Conservation (phyloP, 2,888 invertebrate genomes). For the Dicyrtoma fusca region DNA sequence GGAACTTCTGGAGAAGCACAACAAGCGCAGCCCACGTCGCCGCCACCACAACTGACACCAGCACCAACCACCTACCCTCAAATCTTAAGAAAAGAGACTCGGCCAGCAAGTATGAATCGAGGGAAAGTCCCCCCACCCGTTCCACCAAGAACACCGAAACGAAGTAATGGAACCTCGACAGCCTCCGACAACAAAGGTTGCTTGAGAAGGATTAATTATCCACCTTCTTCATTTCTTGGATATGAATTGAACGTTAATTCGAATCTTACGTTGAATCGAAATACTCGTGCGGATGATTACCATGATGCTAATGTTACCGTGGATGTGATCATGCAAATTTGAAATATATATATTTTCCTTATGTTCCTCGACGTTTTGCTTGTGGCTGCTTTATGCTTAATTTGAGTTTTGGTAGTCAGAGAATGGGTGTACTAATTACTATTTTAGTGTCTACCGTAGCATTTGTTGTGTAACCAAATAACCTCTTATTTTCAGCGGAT, state of each 20-base stretch:
- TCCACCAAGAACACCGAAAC: constrained; percentile 68
- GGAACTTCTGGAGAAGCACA: background rate
- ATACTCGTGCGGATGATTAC: constrained; percentile 6
- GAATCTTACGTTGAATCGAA: background rate
- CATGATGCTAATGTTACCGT: constrained; percentile 6
- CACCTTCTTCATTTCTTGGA: constrained; percentile 13
- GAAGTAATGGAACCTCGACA: constrained; percentile 29
- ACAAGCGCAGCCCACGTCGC: constrained; percentile 31
- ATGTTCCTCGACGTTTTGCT: background rate
- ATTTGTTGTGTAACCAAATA: too few relatives aligned
- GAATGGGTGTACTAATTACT: too few relatives aligned
- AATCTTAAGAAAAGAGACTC: constrained; percentile 66
- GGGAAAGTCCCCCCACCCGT: constrained; percentile 78
- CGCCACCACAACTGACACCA: constrained; percentile 45
- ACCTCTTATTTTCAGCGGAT: too few relatives aligned
- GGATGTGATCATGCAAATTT: constrained; percentile 24
- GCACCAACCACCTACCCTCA: constrained; percentile 66
- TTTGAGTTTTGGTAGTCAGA: too few relatives aligned
- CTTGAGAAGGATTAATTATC: constrained; percentile 1
- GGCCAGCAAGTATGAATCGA: constrained; percentile 57
- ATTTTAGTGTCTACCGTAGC: too few relatives aligned
- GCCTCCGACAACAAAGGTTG: constrained; percentile 21
- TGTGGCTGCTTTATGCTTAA: constrained; percentile 3
- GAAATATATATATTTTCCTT: background rate
- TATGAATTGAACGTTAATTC: constrained; percentile 3